phyloP scores from a whole-genome alignment of 2,888 invertebrate species.

The Anthophora plumipes region DNA sequence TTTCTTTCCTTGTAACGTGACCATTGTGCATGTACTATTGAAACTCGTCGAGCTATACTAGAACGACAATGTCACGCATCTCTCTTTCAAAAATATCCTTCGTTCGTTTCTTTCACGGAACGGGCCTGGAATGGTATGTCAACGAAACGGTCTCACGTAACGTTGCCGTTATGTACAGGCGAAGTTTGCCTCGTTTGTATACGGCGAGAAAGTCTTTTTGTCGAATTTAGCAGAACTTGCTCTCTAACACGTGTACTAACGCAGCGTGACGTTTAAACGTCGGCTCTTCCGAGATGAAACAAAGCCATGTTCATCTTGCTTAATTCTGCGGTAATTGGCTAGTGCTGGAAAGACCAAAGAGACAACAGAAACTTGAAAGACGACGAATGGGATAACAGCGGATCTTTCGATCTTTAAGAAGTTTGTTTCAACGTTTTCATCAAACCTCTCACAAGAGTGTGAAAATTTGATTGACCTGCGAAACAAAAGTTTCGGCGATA shows the following conservation, averaged over 20 bases:
- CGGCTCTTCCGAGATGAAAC: conserved; percentile 21
- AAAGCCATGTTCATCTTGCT: conserved; percentile 36
- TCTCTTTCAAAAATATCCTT: conserved; percentile 31
- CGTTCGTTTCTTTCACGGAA: conserved; percentile 12
- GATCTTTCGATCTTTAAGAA: conserved; percentile 6
- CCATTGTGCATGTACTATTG: conserved; percentile 44
- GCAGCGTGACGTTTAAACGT: conserved; percentile 17
- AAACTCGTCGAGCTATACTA: conserved; percentile 42
- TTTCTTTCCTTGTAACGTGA: conserved; percentile 30
- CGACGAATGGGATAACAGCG: neutral
- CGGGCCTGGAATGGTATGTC: neutral
- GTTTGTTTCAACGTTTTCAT: conserved; percentile 7
- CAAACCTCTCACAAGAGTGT: neutral
- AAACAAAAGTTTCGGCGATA: neutral
- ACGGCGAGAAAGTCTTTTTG: conserved; percentile 6
- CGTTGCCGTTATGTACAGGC: conserved; percentile 8
- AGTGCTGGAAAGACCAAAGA: conserved; percentile 10
- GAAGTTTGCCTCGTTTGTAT: neutral
- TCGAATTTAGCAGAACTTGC: conserved; percentile 5
- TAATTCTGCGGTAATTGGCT: conserved; percentile 39
- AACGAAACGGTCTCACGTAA: neutral
- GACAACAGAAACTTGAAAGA: conserved; percentile 29
- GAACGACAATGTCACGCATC: conserved; percentile 41
- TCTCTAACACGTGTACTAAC: conserved; percentile 17
- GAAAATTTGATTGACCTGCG: conserved; percentile 8